Evolutionary conservation across 2,888 invertebrate species (phyloP), one percentile per base, ranked within the genome.

Genomic region (Epirrhoe alternata): DNA sequence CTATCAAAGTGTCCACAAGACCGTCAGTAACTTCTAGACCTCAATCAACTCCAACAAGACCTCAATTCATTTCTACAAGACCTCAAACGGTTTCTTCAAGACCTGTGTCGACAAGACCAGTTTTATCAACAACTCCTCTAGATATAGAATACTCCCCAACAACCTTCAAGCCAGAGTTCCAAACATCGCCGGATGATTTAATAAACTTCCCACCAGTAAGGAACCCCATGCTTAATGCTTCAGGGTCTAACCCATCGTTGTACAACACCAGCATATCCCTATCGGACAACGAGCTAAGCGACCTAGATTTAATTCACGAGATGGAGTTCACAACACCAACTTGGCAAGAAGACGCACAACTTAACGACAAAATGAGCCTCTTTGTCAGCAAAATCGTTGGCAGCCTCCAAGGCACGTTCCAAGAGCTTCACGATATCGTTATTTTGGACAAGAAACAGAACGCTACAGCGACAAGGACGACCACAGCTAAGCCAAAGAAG

Each of bases 161-260:
- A 0, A 93, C 92, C 0, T 78, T 80, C 6, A 90, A 85, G 70
- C 86, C 87, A 30, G 96, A 96, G 74, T 90, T 94, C 6, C 95
- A 95, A 70, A 96, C 96, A 0, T 95, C 95, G 0, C 94, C 95
- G 0, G 96, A 96, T 77, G 96, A 97, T 69, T 87, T 95, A 24
- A 95, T 95, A 42, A 97, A 97, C 76, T 97, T 97, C 89, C 97
- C 97, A 14, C 97, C 97, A 0, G 97, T 97, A 0, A 94, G 97
- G 54, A 97, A 97, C 84, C 97, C 97, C 0, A 96, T 97, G 88
- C 88, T 97, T 0, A 97, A 97, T 70, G 95, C 95, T 75, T 96
- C 96, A 0, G 92, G 94, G 0, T 92, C 94, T 0, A 91, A 94
- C 30, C 86, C 94, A 7, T 90, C 88, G 0, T 74, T 90, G 0